A percentile compares a stretch with the other conserved stretches of the same genome.
These are phyloP conservation scores for Oligia latruncula DNA, from an alignment of 2,888 invertebrate species.

Conservation along the genomic window DNA sequence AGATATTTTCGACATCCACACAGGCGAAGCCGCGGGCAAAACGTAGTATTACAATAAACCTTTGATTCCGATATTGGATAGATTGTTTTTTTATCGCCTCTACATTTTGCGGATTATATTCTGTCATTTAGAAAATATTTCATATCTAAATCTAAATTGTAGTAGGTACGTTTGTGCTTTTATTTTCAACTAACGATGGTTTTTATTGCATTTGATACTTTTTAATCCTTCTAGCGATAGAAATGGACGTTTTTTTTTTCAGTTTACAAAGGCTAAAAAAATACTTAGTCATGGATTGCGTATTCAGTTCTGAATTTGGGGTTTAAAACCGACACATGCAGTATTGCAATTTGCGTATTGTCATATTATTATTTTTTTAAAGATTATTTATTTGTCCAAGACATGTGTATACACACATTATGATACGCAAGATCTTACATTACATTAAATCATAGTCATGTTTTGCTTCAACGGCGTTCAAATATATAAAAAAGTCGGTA, in stretches of 20 bases:
- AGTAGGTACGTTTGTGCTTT: background rate
- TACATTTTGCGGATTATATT: background rate
- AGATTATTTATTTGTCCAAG: too few relatives aligned
- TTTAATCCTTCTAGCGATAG: background rate
- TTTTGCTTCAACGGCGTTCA: too few relatives aligned
- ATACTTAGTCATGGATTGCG: too few relatives aligned
- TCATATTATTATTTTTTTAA: background rate
- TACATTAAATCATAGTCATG: too few relatives aligned
- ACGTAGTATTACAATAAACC: background rate
- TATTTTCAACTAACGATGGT: background rate
- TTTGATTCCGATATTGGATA: background rate
- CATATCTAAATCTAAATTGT: background rate
- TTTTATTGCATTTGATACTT: background rate
- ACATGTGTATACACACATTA: too few relatives aligned
- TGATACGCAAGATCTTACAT: too few relatives aligned
- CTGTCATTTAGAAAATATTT: conserved; percentile 1
- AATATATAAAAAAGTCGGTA: too few relatives aligned
- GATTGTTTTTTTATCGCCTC: background rate
- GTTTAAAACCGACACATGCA: background rate
- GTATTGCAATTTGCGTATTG: background rate
- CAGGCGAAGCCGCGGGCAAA: too few relatives aligned
- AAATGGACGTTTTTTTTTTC: too few relatives aligned
- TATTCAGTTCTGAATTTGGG: too few relatives aligned
- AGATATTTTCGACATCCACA: too few relatives aligned
- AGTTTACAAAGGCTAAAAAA: background rate